Evolutionary conservation across 2,888 invertebrate genomes (phyloP).

Genomic region (Cordilura impudica): DNA sequence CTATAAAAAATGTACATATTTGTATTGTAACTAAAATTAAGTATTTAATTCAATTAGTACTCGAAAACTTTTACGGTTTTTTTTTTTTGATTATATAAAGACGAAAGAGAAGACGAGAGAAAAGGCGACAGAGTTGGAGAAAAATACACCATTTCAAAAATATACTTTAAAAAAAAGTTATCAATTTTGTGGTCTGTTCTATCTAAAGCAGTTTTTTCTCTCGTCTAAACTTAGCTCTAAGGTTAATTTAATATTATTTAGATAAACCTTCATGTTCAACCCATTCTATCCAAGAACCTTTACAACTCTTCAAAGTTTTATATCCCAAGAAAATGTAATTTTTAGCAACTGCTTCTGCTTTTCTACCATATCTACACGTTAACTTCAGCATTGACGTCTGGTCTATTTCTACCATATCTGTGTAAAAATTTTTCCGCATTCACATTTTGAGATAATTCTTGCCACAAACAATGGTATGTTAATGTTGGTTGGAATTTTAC

Average conservation of each 20-base stretch:
- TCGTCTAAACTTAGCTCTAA: too few species aligned
- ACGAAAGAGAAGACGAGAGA: too few species aligned
- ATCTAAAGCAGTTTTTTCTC: too few species aligned
- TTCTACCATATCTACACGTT: constrained; percentile 83
- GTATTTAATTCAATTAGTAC: too few species aligned
- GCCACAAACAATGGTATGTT: constrained; percentile 84
- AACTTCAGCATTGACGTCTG: constrained; percentile 81
- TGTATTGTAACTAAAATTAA: too few species aligned
- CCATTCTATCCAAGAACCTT: constrained; percentile 76
- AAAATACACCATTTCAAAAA: too few species aligned
- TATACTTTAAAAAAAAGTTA: too few species aligned
- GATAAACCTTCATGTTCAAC: constrained; percentile 71
- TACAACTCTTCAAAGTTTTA: constrained; percentile 72
- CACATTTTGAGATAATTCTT: constrained; percentile 65
- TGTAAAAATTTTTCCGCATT: constrained; percentile 79
- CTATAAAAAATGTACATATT: too few species aligned
- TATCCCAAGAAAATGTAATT: constrained; percentile 75
- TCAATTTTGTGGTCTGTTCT: too few species aligned
- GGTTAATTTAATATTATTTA: neutral
- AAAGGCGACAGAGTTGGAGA: too few species aligned
- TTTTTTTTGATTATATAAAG: too few species aligned
- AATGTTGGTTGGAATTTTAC: constrained; percentile 85
- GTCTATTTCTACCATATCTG: constrained; percentile 81
- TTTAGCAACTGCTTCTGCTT: constrained; percentile 82
- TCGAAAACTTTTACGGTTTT: too few species aligned